A percentile compares a stretch with the other conserved stretches of the same genome.
Conservation (phyloP, 2,888 invertebrate species). For the Trimorus sp. region DNA sequence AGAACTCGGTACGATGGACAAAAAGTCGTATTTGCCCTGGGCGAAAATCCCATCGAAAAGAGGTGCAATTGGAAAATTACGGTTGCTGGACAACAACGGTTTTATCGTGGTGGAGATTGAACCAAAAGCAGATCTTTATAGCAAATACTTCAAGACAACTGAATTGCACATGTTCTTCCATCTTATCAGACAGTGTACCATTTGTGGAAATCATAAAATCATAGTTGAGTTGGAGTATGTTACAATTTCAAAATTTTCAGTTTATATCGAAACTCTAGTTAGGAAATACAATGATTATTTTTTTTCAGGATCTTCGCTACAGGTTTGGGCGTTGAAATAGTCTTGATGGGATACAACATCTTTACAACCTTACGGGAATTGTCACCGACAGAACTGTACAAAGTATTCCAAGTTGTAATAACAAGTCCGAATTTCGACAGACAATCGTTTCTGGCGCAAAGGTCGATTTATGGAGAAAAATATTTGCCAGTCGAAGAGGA, state of each 20-base stretch:
- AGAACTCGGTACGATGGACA: not conserved
- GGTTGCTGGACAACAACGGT: too few relatives aligned
- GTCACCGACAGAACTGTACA: slow-evolving; percentile 84
- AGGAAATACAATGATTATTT: too few relatives aligned
- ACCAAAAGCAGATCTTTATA: slow-evolving; percentile 17
- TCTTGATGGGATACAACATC: slow-evolving; percentile 85
- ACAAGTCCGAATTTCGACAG: slow-evolving; percentile 65
- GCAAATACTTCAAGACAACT: not conserved
- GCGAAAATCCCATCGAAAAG: not conserved
- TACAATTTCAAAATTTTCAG: too few relatives aligned
- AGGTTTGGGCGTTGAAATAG: slow-evolving; percentile 87
- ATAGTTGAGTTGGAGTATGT: slow-evolving; percentile 28
- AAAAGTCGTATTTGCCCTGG: not conserved
- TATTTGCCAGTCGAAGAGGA: too few relatives aligned
- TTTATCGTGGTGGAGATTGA: slow-evolving; percentile 11
- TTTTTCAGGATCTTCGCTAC: slow-evolving; percentile 86
- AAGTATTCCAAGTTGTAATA: slow-evolving; percentile 85
- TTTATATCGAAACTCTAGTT: too few relatives aligned
- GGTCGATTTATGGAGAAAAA: too few relatives aligned
- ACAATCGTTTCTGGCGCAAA: too few relatives aligned
- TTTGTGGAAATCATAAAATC: not conserved
- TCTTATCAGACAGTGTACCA: not conserved
- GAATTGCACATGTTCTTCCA: slow-evolving; percentile 2
- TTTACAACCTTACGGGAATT: slow-evolving; percentile 89
- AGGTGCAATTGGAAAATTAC: not conserved